Evolutionary conservation across 2,888 invertebrate species (phyloP).

Genomic region (Pyrrhosoma nymphula): DNA sequence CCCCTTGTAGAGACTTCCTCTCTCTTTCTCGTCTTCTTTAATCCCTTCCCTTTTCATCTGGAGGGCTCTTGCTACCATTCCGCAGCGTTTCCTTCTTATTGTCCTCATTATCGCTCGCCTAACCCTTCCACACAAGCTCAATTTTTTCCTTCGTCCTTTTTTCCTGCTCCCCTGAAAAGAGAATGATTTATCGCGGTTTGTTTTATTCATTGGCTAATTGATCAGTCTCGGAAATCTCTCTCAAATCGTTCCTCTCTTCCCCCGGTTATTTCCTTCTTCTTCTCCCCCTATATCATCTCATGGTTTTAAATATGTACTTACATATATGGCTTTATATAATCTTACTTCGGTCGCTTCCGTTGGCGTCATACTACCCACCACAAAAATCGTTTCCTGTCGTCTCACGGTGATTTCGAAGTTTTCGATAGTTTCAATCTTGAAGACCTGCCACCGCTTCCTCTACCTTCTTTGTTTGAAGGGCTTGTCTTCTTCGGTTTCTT

Average conservation of each 20-base stretch:
- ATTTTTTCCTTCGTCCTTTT: neutral
- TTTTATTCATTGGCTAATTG: conserved; percentile 39
- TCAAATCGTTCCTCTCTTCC: conserved; percentile 1
- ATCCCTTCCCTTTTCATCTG: neutral
- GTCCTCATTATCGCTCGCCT: conserved; percentile 32
- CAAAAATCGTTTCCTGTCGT: neutral
- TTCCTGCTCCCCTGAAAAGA: neutral
- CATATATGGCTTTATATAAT: neutral
- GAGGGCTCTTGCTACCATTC: neutral
- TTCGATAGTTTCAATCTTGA: neutral
- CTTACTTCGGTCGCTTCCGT: neutral
- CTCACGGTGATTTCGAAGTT: neutral
- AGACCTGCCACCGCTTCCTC: neutral
- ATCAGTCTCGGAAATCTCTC: conserved; percentile 19
- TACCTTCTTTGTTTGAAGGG: neutral
- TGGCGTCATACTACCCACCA: neutral
- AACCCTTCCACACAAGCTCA: neutral
- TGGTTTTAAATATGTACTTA: too few relatives aligned
- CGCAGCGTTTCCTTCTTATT: conserved; percentile 35
- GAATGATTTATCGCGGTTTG: conserved; percentile 26
- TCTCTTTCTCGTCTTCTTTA: neutral
- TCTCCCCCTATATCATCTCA: neutral
- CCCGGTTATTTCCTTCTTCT: neutral
- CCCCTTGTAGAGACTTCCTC: too few relatives aligned
- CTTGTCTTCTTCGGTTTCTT: neutral